Percentiles rank a stretch among this genome's conserved stretches.
Evolutionary conservation across 1,140 invertebrate species (phyloP).

Genomic region (Megathymus violae): DNA sequence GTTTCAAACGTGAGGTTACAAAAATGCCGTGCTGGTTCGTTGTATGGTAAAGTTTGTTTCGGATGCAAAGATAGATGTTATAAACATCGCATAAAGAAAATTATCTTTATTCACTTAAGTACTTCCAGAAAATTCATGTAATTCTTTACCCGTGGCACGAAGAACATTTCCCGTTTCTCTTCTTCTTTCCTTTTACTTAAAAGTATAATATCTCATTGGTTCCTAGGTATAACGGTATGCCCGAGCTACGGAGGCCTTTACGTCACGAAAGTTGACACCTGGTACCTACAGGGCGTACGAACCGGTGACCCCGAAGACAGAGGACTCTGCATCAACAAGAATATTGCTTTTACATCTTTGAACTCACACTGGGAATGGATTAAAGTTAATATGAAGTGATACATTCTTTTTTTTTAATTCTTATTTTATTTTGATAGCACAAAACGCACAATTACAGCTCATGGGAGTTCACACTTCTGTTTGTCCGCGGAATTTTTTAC

Average conservation of each 20-base stretch:
- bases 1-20: too few species aligned
- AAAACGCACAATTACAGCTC: too few species aligned
- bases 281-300: constrained; percentile 55
- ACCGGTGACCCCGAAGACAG: constrained; percentile 43
- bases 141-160: too few species aligned
- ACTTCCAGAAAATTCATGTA: too few species aligned
- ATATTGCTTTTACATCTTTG: constrained; percentile 51
- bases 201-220: constrained; percentile 14
- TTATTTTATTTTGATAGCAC: too few species aligned
- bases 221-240: constrained; percentile 59
- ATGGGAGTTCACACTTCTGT: too few species aligned
- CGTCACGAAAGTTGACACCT: constrained; percentile 38
- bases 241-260: constrained; percentile 65
- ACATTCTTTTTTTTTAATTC: neutral
- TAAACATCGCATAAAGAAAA: too few species aligned
- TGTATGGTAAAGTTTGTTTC: too few species aligned
- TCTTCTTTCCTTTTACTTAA: constrained; percentile 12
- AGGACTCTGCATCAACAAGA: constrained; percentile 52
- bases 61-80: too few species aligned
- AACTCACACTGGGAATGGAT: constrained; percentile 53
- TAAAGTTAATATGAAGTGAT: constrained; percentile 25
- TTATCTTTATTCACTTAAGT: too few species aligned
- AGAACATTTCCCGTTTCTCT: neutral
- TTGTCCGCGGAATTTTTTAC: too few species aligned
- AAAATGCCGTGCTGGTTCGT: too few species aligned